Evolutionary conservation across 2,888 invertebrate species (phyloP).

Genomic region (Galerucella pusilla): DNA sequence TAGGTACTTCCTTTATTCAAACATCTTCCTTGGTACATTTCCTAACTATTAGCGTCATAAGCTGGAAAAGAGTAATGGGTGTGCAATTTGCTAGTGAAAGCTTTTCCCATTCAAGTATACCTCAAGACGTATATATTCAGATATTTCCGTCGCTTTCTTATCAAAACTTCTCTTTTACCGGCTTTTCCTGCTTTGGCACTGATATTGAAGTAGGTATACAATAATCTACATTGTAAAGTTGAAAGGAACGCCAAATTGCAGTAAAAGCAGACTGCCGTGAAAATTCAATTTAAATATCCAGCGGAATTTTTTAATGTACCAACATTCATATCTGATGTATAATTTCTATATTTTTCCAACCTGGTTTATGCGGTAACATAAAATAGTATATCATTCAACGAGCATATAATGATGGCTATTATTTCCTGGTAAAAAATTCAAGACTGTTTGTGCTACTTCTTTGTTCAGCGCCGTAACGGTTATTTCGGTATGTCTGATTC

Average conservation of each 20-base stretch:
- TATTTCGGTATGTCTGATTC: no score
- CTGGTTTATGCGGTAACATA: not conserved
- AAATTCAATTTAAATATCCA: constrained; percentile 19
- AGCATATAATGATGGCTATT: no score
- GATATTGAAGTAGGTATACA: constrained; percentile 21
- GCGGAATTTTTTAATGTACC: not conserved
- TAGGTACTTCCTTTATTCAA: not conserved
- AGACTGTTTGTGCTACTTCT: no score
- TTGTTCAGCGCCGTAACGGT: no score
- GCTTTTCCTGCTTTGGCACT: constrained; percentile 22
- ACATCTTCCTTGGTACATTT: not conserved
- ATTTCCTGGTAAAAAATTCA: no score
- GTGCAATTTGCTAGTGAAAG: constrained; percentile 37
- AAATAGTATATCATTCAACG: no score
- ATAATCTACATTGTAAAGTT: constrained; percentile 25
- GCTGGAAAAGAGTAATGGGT: constrained; percentile 16
- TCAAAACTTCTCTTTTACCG: constrained; percentile 29
- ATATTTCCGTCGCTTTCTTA: constrained; percentile 35
- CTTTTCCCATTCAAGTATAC: constrained; percentile 38
- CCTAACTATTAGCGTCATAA: constrained; percentile 15
- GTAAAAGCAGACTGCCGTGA: constrained; percentile 7
- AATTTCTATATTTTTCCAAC: not conserved
- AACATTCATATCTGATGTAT: not conserved
- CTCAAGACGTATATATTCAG: constrained; percentile 22
- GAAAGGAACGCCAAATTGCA: constrained; percentile 13